phyloP scores from a whole-genome alignment of 2,113 vertebrate species.

The Zeus faber region DNA sequence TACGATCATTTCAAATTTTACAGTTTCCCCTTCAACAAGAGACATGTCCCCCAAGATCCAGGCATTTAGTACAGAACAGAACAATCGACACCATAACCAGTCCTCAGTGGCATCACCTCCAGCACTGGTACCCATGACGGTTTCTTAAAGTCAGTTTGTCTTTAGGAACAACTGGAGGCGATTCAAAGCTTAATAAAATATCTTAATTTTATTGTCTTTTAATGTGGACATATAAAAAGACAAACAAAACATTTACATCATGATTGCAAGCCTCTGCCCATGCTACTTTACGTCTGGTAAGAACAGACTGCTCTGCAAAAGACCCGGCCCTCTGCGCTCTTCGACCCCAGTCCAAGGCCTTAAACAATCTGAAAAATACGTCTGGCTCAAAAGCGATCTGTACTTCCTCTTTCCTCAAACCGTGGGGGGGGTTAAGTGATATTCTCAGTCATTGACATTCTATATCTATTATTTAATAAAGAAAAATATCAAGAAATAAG shows the following conservation, averaged over 20 bases:
- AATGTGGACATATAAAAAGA: slow-evolving; percentile 82
- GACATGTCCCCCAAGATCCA: slow-evolving; percentile 54
- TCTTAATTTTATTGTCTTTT: slow-evolving; percentile 81
- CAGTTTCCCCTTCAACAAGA: slow-evolving; percentile 68
- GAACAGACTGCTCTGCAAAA: slow-evolving; percentile 61
- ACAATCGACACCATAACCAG: slow-evolving; percentile 41
- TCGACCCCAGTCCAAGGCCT: slow-evolving; percentile 10
- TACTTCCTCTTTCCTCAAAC: slow-evolving; percentile 37
- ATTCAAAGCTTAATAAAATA: slow-evolving; percentile 82
- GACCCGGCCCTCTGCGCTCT: slow-evolving; percentile 43
- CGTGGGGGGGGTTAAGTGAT: slow-evolving; percentile 33
- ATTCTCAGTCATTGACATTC: slow-evolving; percentile 40
- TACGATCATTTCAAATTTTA: slow-evolving; percentile 70
- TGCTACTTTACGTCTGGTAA: slow-evolving; percentile 70
- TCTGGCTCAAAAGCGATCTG: slow-evolving; percentile 40
- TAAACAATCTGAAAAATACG: slow-evolving; percentile 20
- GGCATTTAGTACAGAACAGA: slow-evolving; percentile 54
- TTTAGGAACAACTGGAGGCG: slow-evolving; percentile 70
- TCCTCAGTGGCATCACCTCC: slow-evolving; percentile 46
- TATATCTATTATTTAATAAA: slow-evolving; percentile 41
- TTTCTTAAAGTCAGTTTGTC: slow-evolving; percentile 42
- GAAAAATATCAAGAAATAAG: slow-evolving; percentile 18
- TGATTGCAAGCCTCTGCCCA: slow-evolving; percentile 77
- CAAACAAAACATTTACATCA: slow-evolving; percentile 75
- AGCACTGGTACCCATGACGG: slow-evolving; percentile 41